A percentile compares a stretch with the other conserved stretches of the same genome.
Conservation (phyloP, 2,797 vertebrate genomes). For the Danio choprae region DNA sequence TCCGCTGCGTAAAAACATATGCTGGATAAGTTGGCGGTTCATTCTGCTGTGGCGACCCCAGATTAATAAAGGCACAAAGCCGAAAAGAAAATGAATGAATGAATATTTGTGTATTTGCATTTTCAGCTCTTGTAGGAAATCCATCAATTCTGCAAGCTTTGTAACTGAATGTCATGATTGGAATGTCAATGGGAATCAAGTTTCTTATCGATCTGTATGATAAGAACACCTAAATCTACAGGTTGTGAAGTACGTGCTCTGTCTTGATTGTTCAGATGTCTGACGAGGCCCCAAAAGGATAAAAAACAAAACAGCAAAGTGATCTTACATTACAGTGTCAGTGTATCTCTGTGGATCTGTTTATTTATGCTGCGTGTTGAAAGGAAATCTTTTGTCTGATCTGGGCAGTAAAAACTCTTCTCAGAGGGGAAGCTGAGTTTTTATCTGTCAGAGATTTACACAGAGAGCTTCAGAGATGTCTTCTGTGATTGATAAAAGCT, state of each 20-base stretch:
- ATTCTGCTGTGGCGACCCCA: too few species aligned
- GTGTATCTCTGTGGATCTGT: constrained; percentile 65
- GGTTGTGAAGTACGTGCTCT: constrained; percentile 32
- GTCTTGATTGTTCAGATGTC: constrained; percentile 60
- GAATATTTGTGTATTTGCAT: neutral
- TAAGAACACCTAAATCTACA: neutral
- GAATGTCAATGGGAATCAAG: neutral
- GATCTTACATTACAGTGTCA: constrained; percentile 50
- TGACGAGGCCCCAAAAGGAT: constrained; percentile 68
- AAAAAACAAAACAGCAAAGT: constrained; percentile 53
- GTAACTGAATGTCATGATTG: neutral
- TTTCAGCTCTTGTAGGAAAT: neutral
- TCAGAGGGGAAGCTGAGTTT: constrained; percentile 65
- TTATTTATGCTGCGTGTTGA: constrained; percentile 72
- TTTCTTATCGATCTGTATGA: neutral
- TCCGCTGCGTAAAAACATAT: too few species aligned
- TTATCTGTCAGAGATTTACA: constrained; percentile 70
- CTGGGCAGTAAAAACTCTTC: constrained; percentile 68
- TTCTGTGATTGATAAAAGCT: constrained; percentile 68
- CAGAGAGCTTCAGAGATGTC: constrained; percentile 60
- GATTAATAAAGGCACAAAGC: too few species aligned
- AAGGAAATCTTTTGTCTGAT: constrained; percentile 72
- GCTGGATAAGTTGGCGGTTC: too few species aligned
- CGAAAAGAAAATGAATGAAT: too few species aligned
- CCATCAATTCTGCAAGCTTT: neutral